Evolutionary conservation across 1,140 invertebrate genomes (phyloP), one percentile per base, ranked within the genome.

Genomic region (Penaeus indicus): DNA sequence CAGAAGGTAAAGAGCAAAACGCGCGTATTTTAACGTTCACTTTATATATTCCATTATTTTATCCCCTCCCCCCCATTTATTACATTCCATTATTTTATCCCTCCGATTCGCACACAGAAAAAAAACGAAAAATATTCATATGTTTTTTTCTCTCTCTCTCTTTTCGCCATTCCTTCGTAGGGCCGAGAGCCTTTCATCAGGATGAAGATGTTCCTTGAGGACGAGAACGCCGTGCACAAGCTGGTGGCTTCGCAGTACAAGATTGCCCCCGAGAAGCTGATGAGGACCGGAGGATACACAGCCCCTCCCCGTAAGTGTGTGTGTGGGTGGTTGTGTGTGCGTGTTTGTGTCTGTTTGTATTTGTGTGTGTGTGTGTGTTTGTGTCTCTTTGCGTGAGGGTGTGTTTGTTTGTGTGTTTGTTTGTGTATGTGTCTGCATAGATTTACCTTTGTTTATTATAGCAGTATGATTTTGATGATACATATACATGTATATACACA

Each of bases 181-280:
- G 98, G 98, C 0, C 95, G 98, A 38, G 98, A 99, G 92, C 98
- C 98, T 2, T 99, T 99, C 93, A 99, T 99, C 86, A 94, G 98
- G 82, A 99, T 99, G 98, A 98, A 98, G 93, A 98, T 99, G 96
- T 99, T 99, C 93, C 94, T 99, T 77, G 97, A 99, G 93, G 97
- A 99, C 92, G 97, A 99, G 90, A 98, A 99, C 92, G 98, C 98
- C 5, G 97, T 99, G 4, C 97, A 98, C 92, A 98, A 98, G 92
- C 93, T 99, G 88, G 98, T 99, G 5, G 98, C 98, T 79, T 98
- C 97, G 84, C 98, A 99, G 93, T 99, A 99, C 93, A 99, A 98
- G 94, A 99, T 99, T 67, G 97, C 97, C 3, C 97, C 98, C 13
- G 98, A 99, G 93, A 98, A 98, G 92, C 94, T 98, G 27, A 98